Base-by-base conservation (phyloP, 2,888 invertebrate genomes). In the Erebia epiphron region DNA sequence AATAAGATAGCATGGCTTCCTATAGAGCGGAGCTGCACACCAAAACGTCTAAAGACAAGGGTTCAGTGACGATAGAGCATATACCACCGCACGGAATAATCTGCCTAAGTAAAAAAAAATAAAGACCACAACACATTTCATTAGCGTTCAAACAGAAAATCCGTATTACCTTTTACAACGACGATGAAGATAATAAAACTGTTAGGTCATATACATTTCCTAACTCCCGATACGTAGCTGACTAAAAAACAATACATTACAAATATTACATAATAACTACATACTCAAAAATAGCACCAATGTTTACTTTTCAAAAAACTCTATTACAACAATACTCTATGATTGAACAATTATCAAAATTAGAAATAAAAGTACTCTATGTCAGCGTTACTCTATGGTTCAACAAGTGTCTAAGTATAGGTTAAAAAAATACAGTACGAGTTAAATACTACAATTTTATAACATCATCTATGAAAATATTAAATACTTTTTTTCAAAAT, bases 201-300 rank as follows among this genome's bases (percentile, higher is more conserved):
- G 79, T 79, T 79, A 82, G 79, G 75, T 80, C 79, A 80, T 76
- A 82, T 75, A 80, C 78, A 80, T 80, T 80, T 72, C 79, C 80
- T 80, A 80, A 75, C 75, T 80, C 79, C 79, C 80, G 79, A 79
- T 77, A 78, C 76, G 77, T 79, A 78, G 81, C 82, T 70, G 79
- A 80, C 82, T 80, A 80, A 76, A 77, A 79, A 77, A 78, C 77
- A 76, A 78, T 74, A 79, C 72, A 76, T 74, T 73, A 69, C 67
- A 74, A 63, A 70, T 69, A 70, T 74, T 75, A 75, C 75, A 75
- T 68, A 73, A 73, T 72, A 75, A 73, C 73, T 73, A 73, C 58
- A 69, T 67, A 73, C 68, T 41, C 21, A 62, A 21, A n/a, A 62
- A 62, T 67, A 67, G 57, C 67, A 67, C 67, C 56, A 73, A 69